phyloP scores from a whole-genome alignment of 37 sponge, comb jelly and placozoan species.

The Amphimedon queenslandica region DNA sequence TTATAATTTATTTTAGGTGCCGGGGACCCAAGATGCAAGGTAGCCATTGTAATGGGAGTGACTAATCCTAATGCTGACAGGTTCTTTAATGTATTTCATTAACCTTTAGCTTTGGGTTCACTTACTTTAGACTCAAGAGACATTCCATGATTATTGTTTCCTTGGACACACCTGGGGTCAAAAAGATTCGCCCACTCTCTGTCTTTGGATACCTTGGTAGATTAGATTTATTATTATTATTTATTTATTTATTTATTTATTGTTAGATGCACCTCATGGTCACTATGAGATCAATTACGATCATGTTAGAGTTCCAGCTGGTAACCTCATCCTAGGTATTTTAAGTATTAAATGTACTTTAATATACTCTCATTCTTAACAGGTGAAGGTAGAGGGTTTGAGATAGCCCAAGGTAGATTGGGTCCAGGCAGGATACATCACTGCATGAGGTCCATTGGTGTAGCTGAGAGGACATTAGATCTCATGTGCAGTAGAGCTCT shows the following conservation, averaged over 20 bases:
- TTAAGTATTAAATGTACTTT: not conserved
- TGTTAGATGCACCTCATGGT: constrained; percentile 78
- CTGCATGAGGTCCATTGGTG: constrained; percentile 88
- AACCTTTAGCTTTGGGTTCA: not conserved
- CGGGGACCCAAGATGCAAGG: constrained; percentile 79
- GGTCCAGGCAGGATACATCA: constrained; percentile 95
- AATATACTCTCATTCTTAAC: not conserved
- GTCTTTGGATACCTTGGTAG: constrained; percentile 78
- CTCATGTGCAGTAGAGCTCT: constrained; percentile 63
- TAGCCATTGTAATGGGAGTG: constrained; percentile 81
- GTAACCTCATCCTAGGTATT: constrained; percentile 72
- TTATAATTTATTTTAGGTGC: constrained; percentile 45
- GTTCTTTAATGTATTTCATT: not conserved
- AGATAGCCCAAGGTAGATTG: constrained; percentile 91
- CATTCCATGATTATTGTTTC: constrained; percentile 92
- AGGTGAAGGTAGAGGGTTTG: constrained; percentile 95
- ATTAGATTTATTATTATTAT: not conserved
- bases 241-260: not conserved
- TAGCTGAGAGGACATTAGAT: constrained; percentile 80
- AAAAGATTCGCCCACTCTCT: constrained; percentile 63
- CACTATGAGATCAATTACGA: constrained; percentile 79
- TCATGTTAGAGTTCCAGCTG: constrained; percentile 70
- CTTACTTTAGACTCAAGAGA: constrained; percentile 28
- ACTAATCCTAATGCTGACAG: constrained; percentile 22
- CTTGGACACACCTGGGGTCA: constrained; percentile 78